Evolutionary conservation across 2,797 vertebrate species (phyloP).

Genomic region (Anisognathus igniventris): DNA sequence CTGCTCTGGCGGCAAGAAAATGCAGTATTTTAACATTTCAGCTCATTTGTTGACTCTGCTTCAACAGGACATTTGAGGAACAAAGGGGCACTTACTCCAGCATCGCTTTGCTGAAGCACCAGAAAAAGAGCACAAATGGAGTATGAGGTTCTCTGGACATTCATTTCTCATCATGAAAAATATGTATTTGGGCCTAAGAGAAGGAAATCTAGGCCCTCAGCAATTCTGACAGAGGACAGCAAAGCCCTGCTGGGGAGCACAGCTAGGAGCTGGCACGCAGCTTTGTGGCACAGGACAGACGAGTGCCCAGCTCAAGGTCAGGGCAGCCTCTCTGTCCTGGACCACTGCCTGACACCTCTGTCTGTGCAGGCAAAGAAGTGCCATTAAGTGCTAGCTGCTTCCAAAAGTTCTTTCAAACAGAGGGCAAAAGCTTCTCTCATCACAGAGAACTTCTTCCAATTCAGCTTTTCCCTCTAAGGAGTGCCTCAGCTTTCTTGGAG

Average conservation of each 20-base stretch:
- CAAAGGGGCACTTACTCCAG: neutral
- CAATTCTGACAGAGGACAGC: neutral
- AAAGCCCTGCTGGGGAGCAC: neutral
- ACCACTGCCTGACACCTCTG: neutral
- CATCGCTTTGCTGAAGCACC: neutral
- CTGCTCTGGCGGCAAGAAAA: neutral
- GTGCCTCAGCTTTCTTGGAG: neutral
- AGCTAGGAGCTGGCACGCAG: neutral
- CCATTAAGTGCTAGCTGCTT: neutral
- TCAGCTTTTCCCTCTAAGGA: neutral
- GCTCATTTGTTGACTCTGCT: neutral
- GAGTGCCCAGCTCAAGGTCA: neutral
- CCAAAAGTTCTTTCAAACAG: neutral
- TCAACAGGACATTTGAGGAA: neutral
- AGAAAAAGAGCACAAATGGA: neutral
- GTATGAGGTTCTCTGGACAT: neutral
- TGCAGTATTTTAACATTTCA: neutral
- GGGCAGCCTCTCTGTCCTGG: neutral
- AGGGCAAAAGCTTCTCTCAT: neutral
- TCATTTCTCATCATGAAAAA: neutral
- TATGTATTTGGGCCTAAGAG: neutral
- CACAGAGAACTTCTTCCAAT: neutral
- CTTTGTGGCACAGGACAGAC: accelerated
- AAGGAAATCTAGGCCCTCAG: neutral
- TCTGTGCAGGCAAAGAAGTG: neutral